phyloP scores from a whole-genome alignment of 2,888 invertebrate species.

The Campaea margaritaria region DNA sequence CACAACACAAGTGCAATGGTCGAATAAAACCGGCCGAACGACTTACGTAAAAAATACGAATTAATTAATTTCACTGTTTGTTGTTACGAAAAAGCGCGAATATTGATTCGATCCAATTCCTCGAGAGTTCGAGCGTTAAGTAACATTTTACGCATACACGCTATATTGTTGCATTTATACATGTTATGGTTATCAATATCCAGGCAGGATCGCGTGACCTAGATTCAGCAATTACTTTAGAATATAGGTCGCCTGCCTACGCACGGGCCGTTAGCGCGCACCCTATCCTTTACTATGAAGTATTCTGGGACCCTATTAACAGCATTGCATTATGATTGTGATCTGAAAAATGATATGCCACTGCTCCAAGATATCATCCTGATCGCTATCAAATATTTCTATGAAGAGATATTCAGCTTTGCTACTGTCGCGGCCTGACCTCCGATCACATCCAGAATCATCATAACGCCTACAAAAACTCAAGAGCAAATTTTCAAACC shows the following conservation, averaged over 20 bases:
- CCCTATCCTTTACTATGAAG: neutral
- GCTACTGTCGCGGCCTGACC: no score
- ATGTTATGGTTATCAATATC: constrained; percentile 5
- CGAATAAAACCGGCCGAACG: constrained; percentile 45
- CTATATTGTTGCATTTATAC: constrained; percentile 10
- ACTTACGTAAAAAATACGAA: constrained; percentile 45
- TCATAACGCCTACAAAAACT: no score
- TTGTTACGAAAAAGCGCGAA: constrained; percentile 50
- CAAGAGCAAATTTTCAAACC: no score
- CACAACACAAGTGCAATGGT: constrained; percentile 42
- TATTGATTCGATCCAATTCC: constrained; percentile 64
- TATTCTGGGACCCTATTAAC: neutral
- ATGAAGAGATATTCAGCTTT: no score
- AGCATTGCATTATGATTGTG: constrained; percentile 1
- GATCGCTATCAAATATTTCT: no score
- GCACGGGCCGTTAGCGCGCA: constrained; percentile 5
- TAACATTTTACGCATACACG: constrained; percentile 27
- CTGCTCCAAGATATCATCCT: no score
- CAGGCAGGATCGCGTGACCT: constrained; percentile 34
- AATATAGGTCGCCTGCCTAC: constrained; percentile 24
- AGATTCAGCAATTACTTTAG: constrained; percentile 28
- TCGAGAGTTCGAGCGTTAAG: constrained; percentile 44
- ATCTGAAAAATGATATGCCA: no score
- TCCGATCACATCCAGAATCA: no score
- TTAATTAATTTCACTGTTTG: constrained; percentile 45